Evolutionary conservation across 2,113 vertebrate genomes (phyloP).

Genomic region (Catharus minimus): DNA sequence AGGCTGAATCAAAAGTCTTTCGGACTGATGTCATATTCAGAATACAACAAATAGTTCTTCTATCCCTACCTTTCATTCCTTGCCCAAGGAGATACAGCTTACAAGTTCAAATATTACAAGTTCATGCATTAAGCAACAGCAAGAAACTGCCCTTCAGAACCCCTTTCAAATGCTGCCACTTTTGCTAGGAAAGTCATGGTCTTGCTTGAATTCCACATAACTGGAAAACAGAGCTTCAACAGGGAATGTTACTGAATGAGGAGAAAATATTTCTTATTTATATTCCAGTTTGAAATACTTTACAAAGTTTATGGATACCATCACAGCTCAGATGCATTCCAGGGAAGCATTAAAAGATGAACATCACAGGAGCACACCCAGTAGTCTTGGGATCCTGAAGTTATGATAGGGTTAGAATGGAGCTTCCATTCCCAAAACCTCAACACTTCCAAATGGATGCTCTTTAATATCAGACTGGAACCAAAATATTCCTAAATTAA

Average conservation of each 20-base stretch:
- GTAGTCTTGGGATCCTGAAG: neutral
- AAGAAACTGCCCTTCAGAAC: neutral
- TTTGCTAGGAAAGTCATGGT: neutral
- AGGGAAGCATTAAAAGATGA: neutral
- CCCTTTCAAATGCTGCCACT: neutral
- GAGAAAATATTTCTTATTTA: neutral
- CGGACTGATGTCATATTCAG: neutral
- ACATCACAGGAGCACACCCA: neutral
- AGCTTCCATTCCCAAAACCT: neutral
- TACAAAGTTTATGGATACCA: neutral
- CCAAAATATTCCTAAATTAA: neutral
- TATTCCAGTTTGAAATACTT: neutral
- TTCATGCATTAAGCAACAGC: neutral
- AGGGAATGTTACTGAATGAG: neutral
- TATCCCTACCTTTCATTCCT: neutral
- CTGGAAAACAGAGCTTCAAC: neutral
- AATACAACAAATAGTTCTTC: neutral
- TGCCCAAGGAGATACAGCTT: neutral
- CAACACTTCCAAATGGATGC: neutral
- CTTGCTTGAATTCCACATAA: neutral
- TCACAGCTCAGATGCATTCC: neutral
- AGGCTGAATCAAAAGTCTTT: neutral
- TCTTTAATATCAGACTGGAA: neutral
- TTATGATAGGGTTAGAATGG: neutral
- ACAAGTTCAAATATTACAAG: neutral